These are phyloP conservation scores for Battus philenor DNA, from an alignment of 1,140 invertebrate genomes.

Conservation along the genomic window DNA sequence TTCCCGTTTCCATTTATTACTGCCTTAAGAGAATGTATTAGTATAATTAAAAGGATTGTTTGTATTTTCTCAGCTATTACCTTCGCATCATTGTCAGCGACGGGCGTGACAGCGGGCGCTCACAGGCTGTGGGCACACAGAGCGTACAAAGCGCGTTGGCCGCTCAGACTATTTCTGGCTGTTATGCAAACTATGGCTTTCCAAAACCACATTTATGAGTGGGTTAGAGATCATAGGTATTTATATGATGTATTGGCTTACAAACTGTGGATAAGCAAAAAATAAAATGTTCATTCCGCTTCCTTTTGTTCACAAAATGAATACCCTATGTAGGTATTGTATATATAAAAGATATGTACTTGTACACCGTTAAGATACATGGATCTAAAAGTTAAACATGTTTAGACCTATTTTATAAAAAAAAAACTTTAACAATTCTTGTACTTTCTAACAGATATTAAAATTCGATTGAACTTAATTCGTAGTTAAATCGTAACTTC, in stretches of 20 bases:
- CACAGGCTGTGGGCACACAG: slow-evolving; percentile 93
- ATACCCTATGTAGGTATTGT: no score
- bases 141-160: slow-evolving; percentile 90
- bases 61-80: slow-evolving; percentile 76
- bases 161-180: slow-evolving; percentile 84
- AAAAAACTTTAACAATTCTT: neutral
- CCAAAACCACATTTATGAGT: slow-evolving; percentile 86
- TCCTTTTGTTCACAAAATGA: no score
- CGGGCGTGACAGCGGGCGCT: slow-evolving; percentile 91
- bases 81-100: slow-evolving; percentile 71
- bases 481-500: no score
- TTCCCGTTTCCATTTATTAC: no score
- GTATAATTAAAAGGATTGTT: no score
- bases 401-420: neutral
- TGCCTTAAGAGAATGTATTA: no score
- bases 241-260: no score
- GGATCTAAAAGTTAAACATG: neutral
- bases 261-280: no score
- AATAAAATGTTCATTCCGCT: neutral
- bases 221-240: slow-evolving; percentile 88
- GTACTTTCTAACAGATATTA: no score
- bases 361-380: no score
- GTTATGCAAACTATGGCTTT: slow-evolving; percentile 87
- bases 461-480: no score
- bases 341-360: no score